Conservation (phyloP, 2,888 invertebrate genomes). For the Apoda limacodes region DNA sequence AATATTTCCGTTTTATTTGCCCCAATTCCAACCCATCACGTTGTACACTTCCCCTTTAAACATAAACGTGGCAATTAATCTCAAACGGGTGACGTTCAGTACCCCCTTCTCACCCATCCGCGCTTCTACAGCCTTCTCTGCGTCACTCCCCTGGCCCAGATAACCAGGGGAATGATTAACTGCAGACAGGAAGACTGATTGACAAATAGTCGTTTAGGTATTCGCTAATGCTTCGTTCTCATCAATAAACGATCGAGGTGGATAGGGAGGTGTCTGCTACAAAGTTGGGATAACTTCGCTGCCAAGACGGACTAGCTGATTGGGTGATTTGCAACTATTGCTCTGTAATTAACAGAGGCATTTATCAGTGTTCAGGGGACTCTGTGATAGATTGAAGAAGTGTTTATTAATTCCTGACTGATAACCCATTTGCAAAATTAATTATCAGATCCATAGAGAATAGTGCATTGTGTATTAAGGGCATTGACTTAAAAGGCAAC, state of each 20-base stretch:
- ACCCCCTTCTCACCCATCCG: conserved; percentile 25
- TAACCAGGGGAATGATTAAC: conserved; percentile 62
- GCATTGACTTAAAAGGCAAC: neutral
- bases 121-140: conserved; percentile 19
- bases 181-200: conserved; percentile 66
- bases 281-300: conserved; percentile 24
- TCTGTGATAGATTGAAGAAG: too few relatives aligned
- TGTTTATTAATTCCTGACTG: too few relatives aligned
- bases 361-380: too few relatives aligned
- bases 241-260: conserved; percentile 54
- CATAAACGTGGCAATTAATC: conserved; percentile 64
- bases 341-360: conserved; percentile 24
- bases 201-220: conserved; percentile 68
- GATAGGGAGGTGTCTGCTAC: conserved; percentile 19
- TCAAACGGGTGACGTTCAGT: conserved; percentile 49
- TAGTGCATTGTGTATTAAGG: too few relatives aligned
- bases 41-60: conserved; percentile 31
- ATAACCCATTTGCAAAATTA: too few relatives aligned
- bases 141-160: conserved; percentile 29
- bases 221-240: conserved; percentile 61
- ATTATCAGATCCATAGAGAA: too few relatives aligned
- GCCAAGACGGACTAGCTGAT: conserved; percentile 25
- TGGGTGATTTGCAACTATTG: conserved; percentile 23
- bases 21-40: conserved; percentile 47
- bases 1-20: too few relatives aligned